phyloP scores from a whole-genome alignment of 2,888 invertebrate genomes.

The Eupeodes luniger region DNA sequence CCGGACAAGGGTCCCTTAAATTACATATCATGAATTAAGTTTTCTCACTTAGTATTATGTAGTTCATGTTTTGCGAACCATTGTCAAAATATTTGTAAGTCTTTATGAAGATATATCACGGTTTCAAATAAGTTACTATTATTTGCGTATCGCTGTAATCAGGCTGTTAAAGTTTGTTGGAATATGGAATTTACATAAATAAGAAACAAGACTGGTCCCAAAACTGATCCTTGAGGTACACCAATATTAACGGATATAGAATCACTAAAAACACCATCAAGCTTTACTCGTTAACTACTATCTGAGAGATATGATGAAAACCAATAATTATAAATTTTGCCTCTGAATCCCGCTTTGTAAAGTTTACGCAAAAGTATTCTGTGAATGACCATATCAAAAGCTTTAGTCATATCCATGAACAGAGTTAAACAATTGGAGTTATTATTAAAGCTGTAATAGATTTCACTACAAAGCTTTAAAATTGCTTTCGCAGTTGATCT shows the following conservation, averaged over 20 bases:
- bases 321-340: no score
- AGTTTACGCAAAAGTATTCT: background rate
- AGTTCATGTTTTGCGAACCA: slow-evolving; percentile 39
- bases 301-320: no score
- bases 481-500: slow-evolving; percentile 13
- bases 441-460: slow-evolving; percentile 7
- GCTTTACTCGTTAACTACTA: background rate
- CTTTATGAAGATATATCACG: background rate
- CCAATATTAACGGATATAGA: background rate
- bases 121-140: no score
- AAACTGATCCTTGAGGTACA: background rate
- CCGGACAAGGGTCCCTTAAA: background rate
- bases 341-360: background rate
- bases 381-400: background rate
- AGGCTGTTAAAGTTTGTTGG: no score
- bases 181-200: no score
- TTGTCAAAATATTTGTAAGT: slow-evolving; percentile 8
- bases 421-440: background rate
- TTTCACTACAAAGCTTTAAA: slow-evolving; percentile 4
- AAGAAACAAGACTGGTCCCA: background rate
- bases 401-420: slow-evolving; percentile 4
- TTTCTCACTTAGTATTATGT: slow-evolving; percentile 16
- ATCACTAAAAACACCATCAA: background rate
- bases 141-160: no score
- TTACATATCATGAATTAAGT: slow-evolving; percentile 5